Base-by-base conservation (phyloP, 2,888 invertebrate species). In the Helleia helle region DNA sequence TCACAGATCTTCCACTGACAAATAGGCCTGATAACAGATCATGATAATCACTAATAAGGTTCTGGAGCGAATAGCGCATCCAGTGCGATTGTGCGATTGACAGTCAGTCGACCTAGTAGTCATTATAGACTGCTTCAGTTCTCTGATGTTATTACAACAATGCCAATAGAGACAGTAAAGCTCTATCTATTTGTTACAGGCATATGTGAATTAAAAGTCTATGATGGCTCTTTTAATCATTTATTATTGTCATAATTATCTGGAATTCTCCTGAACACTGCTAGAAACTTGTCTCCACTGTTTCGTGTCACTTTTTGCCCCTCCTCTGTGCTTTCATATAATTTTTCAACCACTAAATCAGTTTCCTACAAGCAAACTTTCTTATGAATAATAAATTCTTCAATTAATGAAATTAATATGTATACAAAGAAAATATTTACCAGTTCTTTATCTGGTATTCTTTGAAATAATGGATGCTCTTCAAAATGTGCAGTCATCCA, bases 291-390 rank as follows among this genome's bases (percentile, higher is more conserved):
- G 37, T 93, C 91, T 29, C 99, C 99, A 54, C 93, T 91, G 71
- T 98, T 98, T 57, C 99, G 88, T 1, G 95, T 92, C 0, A 99
- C 99, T 84, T 99, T 99, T 71, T 98, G 93, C 0, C 99, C 99
- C 85, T 99, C 99, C 83, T 99, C 99, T 29, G 98, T 95, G 64
- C 95, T 95, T 61, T 93, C 93, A 65, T 90, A 95, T 4, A 99
- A 81, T 71, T 96, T 93, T 4, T 92, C 91, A n/a, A 97, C 90
- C 42, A 99, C 90, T 1, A 91, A 90, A 86, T 99, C 98, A 3
- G 65, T 66, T 60, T 87, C 86, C 96, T 94, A 66, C 42, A 87
- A 88, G 29, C 46, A 46, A 37, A 47, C 40, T 18, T 6, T n/a
- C n/a, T n/a, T n/a, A n/a, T 8, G 26, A 15, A 26, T 15, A n/a